Evolutionary conservation across 2,113 vertebrate species (phyloP).

Genomic region (Apus apus): DNA sequence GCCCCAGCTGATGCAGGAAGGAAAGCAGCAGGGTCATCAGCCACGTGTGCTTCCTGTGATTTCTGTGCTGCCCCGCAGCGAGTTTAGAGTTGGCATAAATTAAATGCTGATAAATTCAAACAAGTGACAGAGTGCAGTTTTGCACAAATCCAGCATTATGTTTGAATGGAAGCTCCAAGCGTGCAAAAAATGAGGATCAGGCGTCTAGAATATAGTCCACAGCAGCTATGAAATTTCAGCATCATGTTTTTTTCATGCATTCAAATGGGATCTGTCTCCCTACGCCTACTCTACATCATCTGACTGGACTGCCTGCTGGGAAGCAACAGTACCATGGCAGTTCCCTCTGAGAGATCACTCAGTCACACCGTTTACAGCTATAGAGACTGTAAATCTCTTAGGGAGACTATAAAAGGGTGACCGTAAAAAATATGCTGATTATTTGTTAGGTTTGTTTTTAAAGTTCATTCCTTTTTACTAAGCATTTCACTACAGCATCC

Average conservation of each 20-base stretch:
- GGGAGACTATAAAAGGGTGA: constrained; percentile 26
- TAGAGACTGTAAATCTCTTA: constrained; percentile 45
- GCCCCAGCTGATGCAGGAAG: not conserved
- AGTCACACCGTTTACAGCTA: constrained; percentile 41
- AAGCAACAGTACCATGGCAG: constrained; percentile 50
- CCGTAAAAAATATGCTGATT: not conserved
- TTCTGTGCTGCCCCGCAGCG: constrained; percentile 12
- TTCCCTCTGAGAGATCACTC: constrained; percentile 57
- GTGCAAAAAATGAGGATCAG: constrained; percentile 46
- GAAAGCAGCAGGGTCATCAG: not conserved
- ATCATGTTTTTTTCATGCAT: constrained; percentile 74
- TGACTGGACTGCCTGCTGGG: constrained; percentile 68
- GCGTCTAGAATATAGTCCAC: constrained; percentile 39
- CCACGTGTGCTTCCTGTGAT: not conserved
- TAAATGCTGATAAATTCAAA: constrained; percentile 51
- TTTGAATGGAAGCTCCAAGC: constrained; percentile 41
- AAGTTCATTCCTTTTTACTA: constrained; percentile 32
- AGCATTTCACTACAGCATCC: not conserved
- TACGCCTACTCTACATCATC: constrained; percentile 47
- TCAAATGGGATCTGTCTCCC: constrained; percentile 68
- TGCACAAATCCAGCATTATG: constrained; percentile 22
- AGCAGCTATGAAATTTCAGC: constrained; percentile 67
- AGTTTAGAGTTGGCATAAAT: constrained; percentile 6
- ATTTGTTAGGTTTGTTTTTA: constrained; percentile 40
- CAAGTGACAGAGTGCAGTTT: not conserved